These are phyloP conservation scores for Kryptolebias ocellatus DNA, from an alignment of 2,797 vertebrate genomes.

Conservation along the genomic window DNA sequence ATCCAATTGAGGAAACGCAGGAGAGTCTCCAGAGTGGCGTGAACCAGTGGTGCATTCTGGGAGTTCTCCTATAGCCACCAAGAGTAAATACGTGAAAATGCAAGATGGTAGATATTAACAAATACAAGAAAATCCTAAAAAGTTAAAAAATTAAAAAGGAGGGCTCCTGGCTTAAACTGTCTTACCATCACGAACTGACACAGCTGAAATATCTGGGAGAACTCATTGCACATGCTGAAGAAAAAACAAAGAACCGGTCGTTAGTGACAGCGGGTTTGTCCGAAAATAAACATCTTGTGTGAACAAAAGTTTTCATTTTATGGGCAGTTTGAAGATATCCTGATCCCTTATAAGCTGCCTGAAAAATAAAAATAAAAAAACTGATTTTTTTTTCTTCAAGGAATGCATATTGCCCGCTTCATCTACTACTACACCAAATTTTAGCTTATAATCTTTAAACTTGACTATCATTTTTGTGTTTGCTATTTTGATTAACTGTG, in stretches of 20 bases:
- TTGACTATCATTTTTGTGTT: too few species aligned
- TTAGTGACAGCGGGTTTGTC: background rate
- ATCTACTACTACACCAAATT: too few species aligned
- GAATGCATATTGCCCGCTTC: too few species aligned
- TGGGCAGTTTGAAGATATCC: background rate
- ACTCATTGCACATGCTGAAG: constrained; percentile 97
- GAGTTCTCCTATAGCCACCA: constrained; percentile 89
- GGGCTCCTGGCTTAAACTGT: too few species aligned
- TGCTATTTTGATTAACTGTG: too few species aligned
- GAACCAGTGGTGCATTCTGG: constrained; percentile 96
- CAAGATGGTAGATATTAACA: background rate
- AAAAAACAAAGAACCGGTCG: background rate
- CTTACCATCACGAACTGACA: constrained; percentile 98
- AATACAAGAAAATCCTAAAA: background rate
- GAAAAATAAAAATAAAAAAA: too few species aligned
- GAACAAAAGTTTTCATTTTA: background rate
- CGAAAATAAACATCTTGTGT: too few species aligned
- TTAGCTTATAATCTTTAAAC: too few species aligned
- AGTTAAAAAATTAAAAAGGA: too few species aligned
- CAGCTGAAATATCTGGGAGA: constrained; percentile 98
- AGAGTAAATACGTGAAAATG: background rate
- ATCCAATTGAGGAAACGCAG: constrained; percentile 98
- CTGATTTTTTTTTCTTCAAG: too few species aligned
- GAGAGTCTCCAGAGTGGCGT: constrained; percentile 95
- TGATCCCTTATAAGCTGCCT: too few species aligned